Conservation (phyloP, 2,797 vertebrate species). For the Melanotaenia boesemani region DNA sequence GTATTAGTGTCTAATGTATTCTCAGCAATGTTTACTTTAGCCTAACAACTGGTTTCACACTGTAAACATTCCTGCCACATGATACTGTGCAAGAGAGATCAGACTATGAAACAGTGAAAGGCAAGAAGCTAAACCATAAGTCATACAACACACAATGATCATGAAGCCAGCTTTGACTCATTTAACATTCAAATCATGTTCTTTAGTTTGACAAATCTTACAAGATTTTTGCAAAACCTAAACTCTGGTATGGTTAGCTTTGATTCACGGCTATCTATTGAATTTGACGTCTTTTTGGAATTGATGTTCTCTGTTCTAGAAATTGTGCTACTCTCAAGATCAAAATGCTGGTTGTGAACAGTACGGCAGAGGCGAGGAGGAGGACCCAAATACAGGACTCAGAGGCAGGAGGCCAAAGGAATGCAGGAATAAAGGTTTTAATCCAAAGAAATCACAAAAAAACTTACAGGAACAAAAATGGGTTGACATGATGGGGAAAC, state of each 20-base stretch:
- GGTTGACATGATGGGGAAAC: too few species aligned
- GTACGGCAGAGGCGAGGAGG: not conserved
- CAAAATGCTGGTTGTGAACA: not conserved
- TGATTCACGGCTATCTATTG: not conserved
- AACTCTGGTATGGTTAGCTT: not conserved
- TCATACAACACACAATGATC: constrained; percentile 42
- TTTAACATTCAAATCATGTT: constrained; percentile 16
- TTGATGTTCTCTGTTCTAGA: not conserved
- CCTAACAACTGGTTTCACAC: constrained; percentile 66
- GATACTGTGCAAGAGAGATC: constrained; percentile 69
- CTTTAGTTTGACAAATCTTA: constrained; percentile 11
- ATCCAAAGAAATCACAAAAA: too few species aligned
- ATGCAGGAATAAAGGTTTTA: too few species aligned
- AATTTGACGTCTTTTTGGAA: not conserved
- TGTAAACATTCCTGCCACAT: constrained; percentile 67
- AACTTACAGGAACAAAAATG: too few species aligned
- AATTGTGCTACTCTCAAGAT: not conserved
- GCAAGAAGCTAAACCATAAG: constrained; percentile 32
- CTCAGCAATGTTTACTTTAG: constrained; percentile 59
- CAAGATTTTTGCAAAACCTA: constrained; percentile 9
- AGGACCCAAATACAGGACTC: too few species aligned
- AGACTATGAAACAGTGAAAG: constrained; percentile 63
- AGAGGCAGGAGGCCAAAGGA: too few species aligned
- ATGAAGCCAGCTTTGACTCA: constrained; percentile 33
- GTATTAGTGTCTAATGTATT: constrained; percentile 65